Evolutionary conservation across 2,888 invertebrate genomes (phyloP).

Genomic region (Drosophila tripunctata): DNA sequence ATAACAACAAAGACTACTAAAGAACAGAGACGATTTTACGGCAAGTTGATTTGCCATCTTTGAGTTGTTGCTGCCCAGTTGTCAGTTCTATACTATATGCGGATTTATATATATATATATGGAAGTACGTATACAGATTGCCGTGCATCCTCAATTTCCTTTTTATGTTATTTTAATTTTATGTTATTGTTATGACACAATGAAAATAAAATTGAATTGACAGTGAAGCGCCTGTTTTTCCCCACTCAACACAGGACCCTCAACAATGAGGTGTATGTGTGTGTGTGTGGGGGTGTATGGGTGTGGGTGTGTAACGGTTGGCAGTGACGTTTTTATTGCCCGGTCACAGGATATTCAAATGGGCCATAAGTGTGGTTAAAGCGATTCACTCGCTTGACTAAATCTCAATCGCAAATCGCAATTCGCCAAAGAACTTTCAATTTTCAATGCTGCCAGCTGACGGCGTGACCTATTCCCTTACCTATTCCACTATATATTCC

Average conservation of each 20-base stretch:
- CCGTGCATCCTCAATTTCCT: conserved; percentile 83
- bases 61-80: conserved; percentile 7
- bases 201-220: conserved; percentile 85
- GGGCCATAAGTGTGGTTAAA: conserved; percentile 80
- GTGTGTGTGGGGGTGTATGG: neutral
- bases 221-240: conserved; percentile 77
- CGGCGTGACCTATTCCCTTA: conserved; percentile 73
- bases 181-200: conserved; percentile 85
- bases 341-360: conserved; percentile 81
- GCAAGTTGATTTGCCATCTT: conserved; percentile 79
- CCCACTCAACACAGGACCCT: conserved; percentile 47
- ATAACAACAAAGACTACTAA: conserved; percentile 11
- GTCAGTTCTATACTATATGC: neutral
- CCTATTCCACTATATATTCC: too few species aligned
- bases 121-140: neutral
- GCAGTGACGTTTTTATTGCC: conserved; percentile 82
- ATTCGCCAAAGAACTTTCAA: conserved; percentile 65
- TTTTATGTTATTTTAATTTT: conserved; percentile 85
- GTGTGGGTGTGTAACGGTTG: conserved; percentile 69
- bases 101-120: neutral
- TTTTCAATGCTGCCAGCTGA: conserved; percentile 78
- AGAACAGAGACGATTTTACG: conserved; percentile 72
- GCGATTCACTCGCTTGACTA: conserved; percentile 73
- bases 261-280: conserved; percentile 19
- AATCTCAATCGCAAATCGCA: conserved; percentile 62